These are phyloP conservation scores for Chymomyza costata DNA, from an alignment of 1,140 invertebrate species.

Conservation along the genomic window DNA sequence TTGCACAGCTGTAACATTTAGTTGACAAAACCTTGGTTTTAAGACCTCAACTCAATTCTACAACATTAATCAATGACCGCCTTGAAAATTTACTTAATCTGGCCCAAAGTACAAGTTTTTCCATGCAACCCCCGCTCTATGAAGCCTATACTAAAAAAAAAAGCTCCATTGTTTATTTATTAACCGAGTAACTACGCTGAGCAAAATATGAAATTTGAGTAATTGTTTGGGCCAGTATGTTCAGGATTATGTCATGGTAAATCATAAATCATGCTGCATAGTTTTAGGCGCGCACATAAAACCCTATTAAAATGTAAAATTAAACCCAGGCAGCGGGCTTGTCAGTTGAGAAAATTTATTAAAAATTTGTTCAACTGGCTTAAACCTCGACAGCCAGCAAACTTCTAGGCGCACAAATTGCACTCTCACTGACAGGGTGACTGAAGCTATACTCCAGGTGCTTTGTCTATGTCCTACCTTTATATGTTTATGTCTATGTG, in stretches of 20 bases:
- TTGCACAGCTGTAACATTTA: conserved; percentile 11
- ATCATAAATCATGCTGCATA: conserved; percentile 69
- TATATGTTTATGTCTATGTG: conserved; percentile 16
- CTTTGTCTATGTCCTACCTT: not conserved
- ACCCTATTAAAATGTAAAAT: conserved; percentile 67
- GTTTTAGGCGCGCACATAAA: conserved; percentile 60
- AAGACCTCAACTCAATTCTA: conserved; percentile 16
- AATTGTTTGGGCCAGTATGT: too few relatives aligned
- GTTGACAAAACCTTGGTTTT: not conserved
- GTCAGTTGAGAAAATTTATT: conserved; percentile 21
- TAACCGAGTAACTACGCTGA: conserved; percentile 21
- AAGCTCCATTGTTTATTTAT: conserved; percentile 19
- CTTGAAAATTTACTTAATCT: conserved; percentile 57
- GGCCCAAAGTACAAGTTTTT: conserved; percentile 44
- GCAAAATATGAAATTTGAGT: conserved; percentile 68
- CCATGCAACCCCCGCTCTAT: conserved; percentile 3
- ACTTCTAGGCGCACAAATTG: conserved; percentile 1
- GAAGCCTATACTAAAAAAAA: too few relatives aligned
- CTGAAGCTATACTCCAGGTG: conserved; percentile 21
- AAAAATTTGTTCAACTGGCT: conserved; percentile 39
- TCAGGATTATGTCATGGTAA: conserved; percentile 48
- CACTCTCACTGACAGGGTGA: not conserved
- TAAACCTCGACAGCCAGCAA: not conserved
- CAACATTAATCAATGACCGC: conserved; percentile 60
- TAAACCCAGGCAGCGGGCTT: conserved; percentile 30